Evolutionary conservation across 2,113 vertebrate species (phyloP).

Genomic region (Toxotes chatareus): DNA sequence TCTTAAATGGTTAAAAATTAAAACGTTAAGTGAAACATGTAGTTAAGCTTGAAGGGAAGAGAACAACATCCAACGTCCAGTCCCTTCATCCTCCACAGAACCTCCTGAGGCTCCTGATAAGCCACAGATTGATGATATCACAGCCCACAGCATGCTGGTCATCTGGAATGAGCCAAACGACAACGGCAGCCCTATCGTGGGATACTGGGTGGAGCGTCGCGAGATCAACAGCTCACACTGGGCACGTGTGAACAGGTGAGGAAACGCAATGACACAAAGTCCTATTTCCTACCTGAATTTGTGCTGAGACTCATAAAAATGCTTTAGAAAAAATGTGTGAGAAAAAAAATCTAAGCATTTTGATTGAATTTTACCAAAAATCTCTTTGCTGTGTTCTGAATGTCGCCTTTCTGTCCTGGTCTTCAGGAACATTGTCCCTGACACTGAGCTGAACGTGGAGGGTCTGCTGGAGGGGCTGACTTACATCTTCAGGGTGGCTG

Average conservation of each 20-base stretch:
- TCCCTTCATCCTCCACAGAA: conserved; percentile 78
- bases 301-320: neutral
- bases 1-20: too few relatives aligned
- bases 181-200: conserved; percentile 95
- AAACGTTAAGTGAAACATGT: neutral
- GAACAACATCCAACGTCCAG: too few relatives aligned
- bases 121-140: conserved; percentile 90
- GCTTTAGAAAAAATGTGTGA: neutral
- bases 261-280: neutral
- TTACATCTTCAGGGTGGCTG: conserved; percentile 97
- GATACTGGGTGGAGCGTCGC: conserved; percentile 98
- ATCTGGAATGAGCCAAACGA: conserved; percentile 95
- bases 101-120: conserved; percentile 95
- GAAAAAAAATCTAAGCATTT: neutral
- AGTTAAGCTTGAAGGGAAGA: neutral
- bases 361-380: too few relatives aligned
- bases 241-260: conserved; percentile 92
- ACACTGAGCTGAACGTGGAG: conserved; percentile 88
- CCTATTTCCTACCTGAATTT: neutral
- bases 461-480: conserved; percentile 94
- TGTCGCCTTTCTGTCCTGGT: neutral
- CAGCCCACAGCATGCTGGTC: conserved; percentile 92
- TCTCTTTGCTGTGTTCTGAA: neutral
- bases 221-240: conserved; percentile 97
- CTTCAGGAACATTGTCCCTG: conserved; percentile 60